These are phyloP conservation scores for Heliornis fulica DNA, from an alignment of 2,113 vertebrate genomes.

Conservation along the genomic window DNA sequence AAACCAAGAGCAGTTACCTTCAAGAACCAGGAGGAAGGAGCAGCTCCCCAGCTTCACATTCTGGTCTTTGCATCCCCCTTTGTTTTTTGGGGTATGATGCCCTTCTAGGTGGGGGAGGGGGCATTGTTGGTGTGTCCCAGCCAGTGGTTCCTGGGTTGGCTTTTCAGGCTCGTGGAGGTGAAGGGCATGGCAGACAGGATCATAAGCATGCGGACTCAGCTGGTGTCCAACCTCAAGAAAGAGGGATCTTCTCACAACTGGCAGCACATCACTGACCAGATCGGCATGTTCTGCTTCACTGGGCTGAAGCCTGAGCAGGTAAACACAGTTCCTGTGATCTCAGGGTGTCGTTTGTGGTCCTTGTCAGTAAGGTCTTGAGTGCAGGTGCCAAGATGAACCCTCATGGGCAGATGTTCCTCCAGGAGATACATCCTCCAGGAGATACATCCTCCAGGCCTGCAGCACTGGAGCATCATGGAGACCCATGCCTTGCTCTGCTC, in stretches of 20 bases:
- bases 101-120: background rate
- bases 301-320: slow-evolving; percentile 97
- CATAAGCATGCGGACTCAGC: slow-evolving; percentile 92
- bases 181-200: slow-evolving; percentile 94
- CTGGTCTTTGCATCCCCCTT: background rate
- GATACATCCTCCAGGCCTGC: background rate
- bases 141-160: background rate
- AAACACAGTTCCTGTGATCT: background rate
- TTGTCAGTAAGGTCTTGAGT: background rate
- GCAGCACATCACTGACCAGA: slow-evolving; percentile 97
- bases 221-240: slow-evolving; percentile 91
- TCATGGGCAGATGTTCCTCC: background rate
- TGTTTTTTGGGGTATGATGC: background rate
- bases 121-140: background rate
- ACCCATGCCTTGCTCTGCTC: background rate
- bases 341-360: accelerated
- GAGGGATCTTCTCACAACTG: slow-evolving; percentile 91
- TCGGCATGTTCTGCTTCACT: slow-evolving; percentile 98
- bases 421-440: background rate
- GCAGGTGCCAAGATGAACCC: background rate
- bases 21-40: background rate
- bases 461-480: background rate
- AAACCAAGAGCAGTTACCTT: background rate
- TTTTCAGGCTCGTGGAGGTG: slow-evolving; percentile 88
- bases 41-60: background rate